phyloP scores from a whole-genome alignment of 2,113 vertebrate species.

The Sinocyclocheilus maitianheensis region DNA sequence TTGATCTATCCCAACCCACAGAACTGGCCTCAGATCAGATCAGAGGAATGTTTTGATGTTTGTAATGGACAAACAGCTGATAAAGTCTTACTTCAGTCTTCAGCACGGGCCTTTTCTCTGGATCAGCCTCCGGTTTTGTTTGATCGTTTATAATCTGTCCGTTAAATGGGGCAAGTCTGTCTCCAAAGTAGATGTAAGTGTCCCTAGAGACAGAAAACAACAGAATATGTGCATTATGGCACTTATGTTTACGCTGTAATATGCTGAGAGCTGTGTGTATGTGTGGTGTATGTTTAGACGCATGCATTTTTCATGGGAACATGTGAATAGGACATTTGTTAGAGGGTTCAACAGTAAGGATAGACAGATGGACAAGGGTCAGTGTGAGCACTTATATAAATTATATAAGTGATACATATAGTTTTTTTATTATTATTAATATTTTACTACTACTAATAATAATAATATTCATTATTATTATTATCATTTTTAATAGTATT shows the following conservation, averaged over 20 bases:
- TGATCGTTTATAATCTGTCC: conserved; percentile 69
- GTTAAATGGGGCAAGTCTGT: conserved; percentile 68
- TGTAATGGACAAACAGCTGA: conserved; percentile 1
- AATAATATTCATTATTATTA: too few species aligned
- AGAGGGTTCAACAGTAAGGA: background rate
- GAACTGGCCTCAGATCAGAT: background rate
- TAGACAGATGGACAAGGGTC: background rate
- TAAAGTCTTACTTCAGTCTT: conserved; percentile 39
- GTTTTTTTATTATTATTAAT: too few species aligned
- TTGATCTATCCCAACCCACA: background rate
- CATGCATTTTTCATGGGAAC: conserved; percentile 31
- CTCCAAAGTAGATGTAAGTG: conserved; percentile 62
- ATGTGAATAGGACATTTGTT: background rate
- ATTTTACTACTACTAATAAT: too few species aligned
- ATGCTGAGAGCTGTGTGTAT: background rate
- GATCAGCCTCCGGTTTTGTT: conserved; percentile 61
- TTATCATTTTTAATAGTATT: too few species aligned
- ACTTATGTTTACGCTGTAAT: conserved; percentile 20
- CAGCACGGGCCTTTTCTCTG: conserved; percentile 43
- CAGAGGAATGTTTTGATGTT: background rate
- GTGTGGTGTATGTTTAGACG: background rate
- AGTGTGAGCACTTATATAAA: background rate
- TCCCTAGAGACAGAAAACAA: conserved; percentile 62
- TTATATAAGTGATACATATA: too few species aligned
- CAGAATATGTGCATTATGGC: conserved; percentile 43